phyloP scores from a whole-genome alignment of 2,113 vertebrate species.

The Pedetes capensis region DNA sequence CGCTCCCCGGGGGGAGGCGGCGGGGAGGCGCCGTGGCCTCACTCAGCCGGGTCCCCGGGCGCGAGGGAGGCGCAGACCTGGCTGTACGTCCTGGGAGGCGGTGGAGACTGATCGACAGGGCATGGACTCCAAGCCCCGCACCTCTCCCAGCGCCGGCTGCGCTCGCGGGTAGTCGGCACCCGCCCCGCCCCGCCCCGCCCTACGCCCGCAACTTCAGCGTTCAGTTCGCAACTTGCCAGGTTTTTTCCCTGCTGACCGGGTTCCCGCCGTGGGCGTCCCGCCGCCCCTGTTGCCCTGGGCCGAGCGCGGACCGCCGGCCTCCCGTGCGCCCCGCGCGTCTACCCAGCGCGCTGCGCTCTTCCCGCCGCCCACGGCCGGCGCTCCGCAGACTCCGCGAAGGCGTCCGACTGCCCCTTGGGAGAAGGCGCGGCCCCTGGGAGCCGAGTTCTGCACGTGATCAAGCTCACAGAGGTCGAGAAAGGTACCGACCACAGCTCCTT shows the following conservation, averaged over 20 bases:
- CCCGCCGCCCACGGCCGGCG: not conserved
- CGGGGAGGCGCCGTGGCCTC: no score
- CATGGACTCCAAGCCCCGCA: not conserved
- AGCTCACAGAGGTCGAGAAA: constrained; percentile 44
- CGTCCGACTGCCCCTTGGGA: not conserved
- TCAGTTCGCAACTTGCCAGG: not conserved
- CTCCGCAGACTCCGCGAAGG: not conserved
- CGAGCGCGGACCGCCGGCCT: not conserved
- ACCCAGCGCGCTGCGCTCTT: not conserved
- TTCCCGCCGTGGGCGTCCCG: no score
- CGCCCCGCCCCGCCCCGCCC: constrained; percentile 19
- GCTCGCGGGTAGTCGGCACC: not conserved
- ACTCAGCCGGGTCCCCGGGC: no score
- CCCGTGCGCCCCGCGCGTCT: not conserved
- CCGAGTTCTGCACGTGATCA: not conserved
- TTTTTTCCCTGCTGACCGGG: not conserved
- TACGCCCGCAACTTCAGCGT: not conserved
- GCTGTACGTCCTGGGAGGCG: not conserved
- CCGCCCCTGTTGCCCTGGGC: no score
- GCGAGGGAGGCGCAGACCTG: constrained; percentile 44
- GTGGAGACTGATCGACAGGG: not conserved
- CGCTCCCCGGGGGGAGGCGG: not conserved
- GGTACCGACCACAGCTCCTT: constrained; percentile 51
- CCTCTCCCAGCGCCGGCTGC: constrained; percentile 15
- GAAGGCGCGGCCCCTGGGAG: not conserved